Conservation (phyloP, 2,888 invertebrate species). For the Trissonchulus latispiculum region DNA sequence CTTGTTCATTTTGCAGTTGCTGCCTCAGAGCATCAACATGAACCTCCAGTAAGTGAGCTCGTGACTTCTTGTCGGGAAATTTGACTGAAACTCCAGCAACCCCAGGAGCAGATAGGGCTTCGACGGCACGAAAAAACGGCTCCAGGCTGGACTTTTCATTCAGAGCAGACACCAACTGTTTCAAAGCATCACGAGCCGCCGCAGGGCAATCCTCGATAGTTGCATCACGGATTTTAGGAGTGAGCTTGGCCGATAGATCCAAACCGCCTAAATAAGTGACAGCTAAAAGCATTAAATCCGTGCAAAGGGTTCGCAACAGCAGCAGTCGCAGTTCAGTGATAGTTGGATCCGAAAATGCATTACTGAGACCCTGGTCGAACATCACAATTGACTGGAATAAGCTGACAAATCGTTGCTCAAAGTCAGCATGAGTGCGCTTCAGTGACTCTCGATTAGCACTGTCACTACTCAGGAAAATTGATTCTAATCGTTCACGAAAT, state of each 20-base stretch:
- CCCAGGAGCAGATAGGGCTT: constrained; percentile 23
- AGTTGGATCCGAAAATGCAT: constrained; percentile 9
- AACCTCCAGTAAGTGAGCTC: not conserved
- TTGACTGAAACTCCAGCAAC: constrained; percentile 25
- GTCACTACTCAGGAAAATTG: constrained; percentile 16
- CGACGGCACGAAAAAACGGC: constrained; percentile 28
- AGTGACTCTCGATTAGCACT: not conserved
- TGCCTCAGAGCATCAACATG: constrained; percentile 52
- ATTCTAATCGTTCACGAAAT: constrained; percentile 21
- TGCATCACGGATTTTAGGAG: constrained; percentile 21
- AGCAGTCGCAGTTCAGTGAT: constrained; percentile 38
- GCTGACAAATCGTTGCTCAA: constrained; percentile 27
- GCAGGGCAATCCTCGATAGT: not conserved
- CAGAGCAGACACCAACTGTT: not conserved
- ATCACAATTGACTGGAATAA: constrained; percentile 32
- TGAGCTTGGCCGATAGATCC: constrained; percentile 14
- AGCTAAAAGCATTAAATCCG: constrained; percentile 44
- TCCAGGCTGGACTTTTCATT: constrained; percentile 21
- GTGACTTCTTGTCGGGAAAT: constrained; percentile 29
- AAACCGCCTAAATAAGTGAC: constrained; percentile 27
- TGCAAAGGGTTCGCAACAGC: constrained; percentile 44
- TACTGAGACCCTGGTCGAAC: constrained; percentile 30
- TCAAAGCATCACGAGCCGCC: constrained; percentile 1
- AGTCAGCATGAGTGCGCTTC: constrained; percentile 25
- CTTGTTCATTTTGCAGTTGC: constrained; percentile 61